Evolutionary conservation across 2,113 vertebrate genomes (phyloP).

Genomic region (Gasterosteus nipponicus): DNA sequence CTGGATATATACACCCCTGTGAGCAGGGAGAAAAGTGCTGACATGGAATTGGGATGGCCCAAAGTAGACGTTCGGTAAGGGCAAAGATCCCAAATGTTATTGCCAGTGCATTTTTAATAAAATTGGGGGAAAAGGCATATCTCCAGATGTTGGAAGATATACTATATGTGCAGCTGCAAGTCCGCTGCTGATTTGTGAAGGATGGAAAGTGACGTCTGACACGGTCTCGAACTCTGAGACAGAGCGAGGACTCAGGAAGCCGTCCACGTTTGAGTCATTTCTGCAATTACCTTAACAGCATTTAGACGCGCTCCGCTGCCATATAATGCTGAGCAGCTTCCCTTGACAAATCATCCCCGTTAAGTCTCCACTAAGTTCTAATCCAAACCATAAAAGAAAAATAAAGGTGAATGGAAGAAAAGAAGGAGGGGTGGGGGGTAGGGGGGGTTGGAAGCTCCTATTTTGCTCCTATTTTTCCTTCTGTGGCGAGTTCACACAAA

Average conservation of each 20-base stretch:
- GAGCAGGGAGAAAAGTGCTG: conserved; percentile 41
- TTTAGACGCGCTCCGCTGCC: conserved; percentile 42
- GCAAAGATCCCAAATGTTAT: conserved; percentile 50
- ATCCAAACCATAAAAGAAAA: conserved; percentile 53
- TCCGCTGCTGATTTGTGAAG: conserved; percentile 37
- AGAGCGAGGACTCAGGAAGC: conserved; percentile 26
- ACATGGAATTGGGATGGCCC: conserved; percentile 38
- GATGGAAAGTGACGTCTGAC: conserved; percentile 63
- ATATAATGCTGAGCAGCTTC: conserved; percentile 32
- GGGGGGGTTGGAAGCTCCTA: conserved; percentile 27
- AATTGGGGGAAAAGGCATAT: conserved; percentile 17
- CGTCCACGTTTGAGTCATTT: conserved; percentile 37
- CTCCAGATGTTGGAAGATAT: conserved; percentile 65
- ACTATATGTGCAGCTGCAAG: conserved; percentile 66
- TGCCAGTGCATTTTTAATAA: conserved; percentile 61
- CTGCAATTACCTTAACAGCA: conserved; percentile 49
- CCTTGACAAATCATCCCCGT: conserved; percentile 31
- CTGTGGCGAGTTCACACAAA: conserved; percentile 75
- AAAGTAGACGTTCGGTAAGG: conserved; percentile 34
- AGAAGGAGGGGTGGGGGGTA: conserved; percentile 20
- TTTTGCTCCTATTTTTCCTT: conserved; percentile 66
- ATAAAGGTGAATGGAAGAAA: conserved; percentile 57
- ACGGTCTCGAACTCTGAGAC: conserved; percentile 41
- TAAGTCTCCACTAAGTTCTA: conserved; percentile 43
- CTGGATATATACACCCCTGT: conserved; percentile 39